Conservation (phyloP, 2,113 vertebrate species). For the Micromys minutus region DNA sequence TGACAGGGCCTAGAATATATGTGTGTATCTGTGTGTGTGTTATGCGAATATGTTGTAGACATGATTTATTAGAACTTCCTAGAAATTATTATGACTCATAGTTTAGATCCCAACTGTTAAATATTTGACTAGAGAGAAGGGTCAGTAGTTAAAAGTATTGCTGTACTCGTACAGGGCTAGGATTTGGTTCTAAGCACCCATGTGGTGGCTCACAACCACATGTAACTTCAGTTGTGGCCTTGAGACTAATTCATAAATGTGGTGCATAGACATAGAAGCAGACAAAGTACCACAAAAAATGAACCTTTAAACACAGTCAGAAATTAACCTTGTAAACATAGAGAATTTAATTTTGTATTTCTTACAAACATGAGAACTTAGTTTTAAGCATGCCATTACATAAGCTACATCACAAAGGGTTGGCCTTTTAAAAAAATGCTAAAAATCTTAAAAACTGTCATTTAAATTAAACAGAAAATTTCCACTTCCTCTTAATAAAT, state of each 20-base stretch:
- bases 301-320: background rate
- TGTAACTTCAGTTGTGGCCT: background rate
- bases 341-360: constrained; percentile 7
- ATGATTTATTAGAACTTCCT: background rate
- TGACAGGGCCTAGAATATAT: background rate
- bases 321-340: no score
- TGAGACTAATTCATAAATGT: background rate
- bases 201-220: background rate
- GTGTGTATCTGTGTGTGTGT: no score
- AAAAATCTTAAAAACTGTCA: background rate
- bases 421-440: constrained; percentile 38
- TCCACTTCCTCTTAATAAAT: background rate
- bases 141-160: background rate
- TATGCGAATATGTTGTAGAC: background rate
- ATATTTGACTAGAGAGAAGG: background rate
- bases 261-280: background rate
- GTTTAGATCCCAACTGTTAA: background rate
- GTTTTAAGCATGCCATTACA: background rate
- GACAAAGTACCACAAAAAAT: background rate
- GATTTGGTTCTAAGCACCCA: background rate
- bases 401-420: background rate
- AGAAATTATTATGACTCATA: background rate
- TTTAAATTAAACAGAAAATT: constrained; percentile 44
- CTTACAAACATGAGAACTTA: background rate
- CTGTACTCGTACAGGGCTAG: background rate